Base-by-base conservation (phyloP, 2,113 vertebrate species). In the Lonchura striata region DNA sequence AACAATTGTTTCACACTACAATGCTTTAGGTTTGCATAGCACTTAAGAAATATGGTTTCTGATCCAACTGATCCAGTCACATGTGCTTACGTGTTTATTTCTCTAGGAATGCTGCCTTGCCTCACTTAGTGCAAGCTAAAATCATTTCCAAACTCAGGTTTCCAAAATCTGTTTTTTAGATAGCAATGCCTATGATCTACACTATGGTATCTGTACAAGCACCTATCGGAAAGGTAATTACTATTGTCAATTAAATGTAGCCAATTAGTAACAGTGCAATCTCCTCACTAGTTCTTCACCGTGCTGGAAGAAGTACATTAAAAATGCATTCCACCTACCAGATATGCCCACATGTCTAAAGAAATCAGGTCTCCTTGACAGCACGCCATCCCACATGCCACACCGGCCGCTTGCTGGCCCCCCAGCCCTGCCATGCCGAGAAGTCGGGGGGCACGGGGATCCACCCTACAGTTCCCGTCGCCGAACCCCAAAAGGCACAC, bases 1-100 rank as follows among this genome's bases (percentile, higher is more conserved):
- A 94, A 88, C 44, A 84, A 81, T 71, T 70, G 59, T 90, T 88
- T 93, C 80, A 86, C 76, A 56, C n/a, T 41, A 53, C 46, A 79
- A 49, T 49, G 30, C 27, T 68, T 39, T 1, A 56, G 37, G 64
- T 80, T 74, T 81, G 39, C 16, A 5, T 6, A 64, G 72, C 64
- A 57, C 31, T 83, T 18, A 2, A 54, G 60, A 83, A 74, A 75
- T 9, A 72, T 0, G 31, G 31, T 65, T 84, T 59, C 84, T 71
- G 54, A 86, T 81, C 78, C 91, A 94, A 53, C 30, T 42, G 41
- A 42, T 42, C 41, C 42, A 61, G 70, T 46, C 71, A 6, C 47
- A 69, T 25, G 9, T 27, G 16, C 44, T 77, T 42, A 68, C 33
- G 10, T 30, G n/a, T 84, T 76, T 85, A 39, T 69, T 91, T 79